Evolutionary conservation across 2,797 vertebrate species (phyloP).

Genomic region (Crypturellus tataupa): DNA sequence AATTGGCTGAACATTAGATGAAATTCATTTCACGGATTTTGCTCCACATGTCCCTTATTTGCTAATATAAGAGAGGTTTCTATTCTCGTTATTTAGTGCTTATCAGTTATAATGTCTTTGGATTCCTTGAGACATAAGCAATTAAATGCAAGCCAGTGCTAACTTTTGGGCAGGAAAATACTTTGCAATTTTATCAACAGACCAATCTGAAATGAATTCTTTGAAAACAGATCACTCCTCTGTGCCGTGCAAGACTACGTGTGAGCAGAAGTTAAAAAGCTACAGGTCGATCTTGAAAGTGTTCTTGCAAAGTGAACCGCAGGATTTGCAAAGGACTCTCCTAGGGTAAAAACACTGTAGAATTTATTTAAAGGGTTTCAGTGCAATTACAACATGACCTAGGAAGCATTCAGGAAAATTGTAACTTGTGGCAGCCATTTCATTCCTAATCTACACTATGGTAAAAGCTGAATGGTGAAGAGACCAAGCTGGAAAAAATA

Average conservation of each 20-base stretch:
- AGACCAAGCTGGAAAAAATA: neutral
- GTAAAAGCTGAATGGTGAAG: neutral
- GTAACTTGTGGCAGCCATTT: neutral
- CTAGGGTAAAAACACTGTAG: neutral
- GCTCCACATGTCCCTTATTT: conserved; percentile 61
- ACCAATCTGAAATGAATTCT: neutral
- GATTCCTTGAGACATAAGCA: conserved; percentile 75
- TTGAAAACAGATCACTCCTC: conserved; percentile 14
- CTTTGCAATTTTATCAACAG: neutral
- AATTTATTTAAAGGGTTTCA: neutral
- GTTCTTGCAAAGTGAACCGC: neutral
- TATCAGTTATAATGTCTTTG: conserved; percentile 56
- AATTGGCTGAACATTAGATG: conserved; percentile 72
- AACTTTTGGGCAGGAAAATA: conserved; percentile 41
- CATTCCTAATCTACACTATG: neutral
- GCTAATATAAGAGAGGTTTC: conserved; percentile 50
- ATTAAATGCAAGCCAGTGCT: conserved; percentile 77
- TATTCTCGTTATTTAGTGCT: conserved; percentile 26
- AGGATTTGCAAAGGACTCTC: neutral
- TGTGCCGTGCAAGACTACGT: neutral
- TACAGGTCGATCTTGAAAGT: neutral
- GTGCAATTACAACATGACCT: neutral
- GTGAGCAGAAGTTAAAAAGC: conserved; percentile 8
- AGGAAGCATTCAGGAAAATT: neutral
- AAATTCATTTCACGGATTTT: conserved; percentile 58